phyloP scores from a whole-genome alignment of 1,140 invertebrate species.

The Tyrophagus putrescentiae region DNA sequence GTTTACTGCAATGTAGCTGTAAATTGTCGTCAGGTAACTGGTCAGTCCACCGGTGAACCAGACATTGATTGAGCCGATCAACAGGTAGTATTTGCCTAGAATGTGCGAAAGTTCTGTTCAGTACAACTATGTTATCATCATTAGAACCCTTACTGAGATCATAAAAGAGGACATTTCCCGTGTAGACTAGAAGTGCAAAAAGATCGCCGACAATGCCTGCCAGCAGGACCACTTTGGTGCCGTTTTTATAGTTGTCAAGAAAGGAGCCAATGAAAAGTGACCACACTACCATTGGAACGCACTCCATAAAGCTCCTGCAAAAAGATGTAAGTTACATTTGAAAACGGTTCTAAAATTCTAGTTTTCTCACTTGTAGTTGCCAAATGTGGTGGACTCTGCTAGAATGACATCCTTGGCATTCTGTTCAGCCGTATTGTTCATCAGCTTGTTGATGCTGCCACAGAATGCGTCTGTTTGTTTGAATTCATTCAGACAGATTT shows the following conservation, averaged over 20 bases:
- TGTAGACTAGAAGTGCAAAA: background rate
- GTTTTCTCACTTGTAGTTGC: background rate
- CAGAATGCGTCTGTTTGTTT: background rate
- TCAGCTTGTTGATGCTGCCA: background rate
- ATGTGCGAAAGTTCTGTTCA: background rate
- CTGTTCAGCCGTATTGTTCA: background rate
- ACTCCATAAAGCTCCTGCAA: background rate
- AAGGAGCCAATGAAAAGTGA: background rate
- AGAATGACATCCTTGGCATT: background rate
- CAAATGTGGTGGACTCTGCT: background rate
- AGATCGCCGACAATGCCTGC: background rate
- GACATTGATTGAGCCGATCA: background rate
- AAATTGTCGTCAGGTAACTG: background rate
- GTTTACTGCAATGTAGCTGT: slow-evolving; percentile 4
- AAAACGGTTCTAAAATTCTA: too few species aligned
- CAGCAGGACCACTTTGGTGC: background rate
- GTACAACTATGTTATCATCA: too few species aligned
- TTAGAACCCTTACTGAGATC: background rate
- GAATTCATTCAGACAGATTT: background rate
- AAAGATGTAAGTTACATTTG: background rate
- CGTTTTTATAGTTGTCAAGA: background rate
- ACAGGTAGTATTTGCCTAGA: background rate
- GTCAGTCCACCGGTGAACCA: slow-evolving; percentile 1
- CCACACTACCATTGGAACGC: background rate
- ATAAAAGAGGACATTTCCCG: background rate